A percentile compares a stretch with the other conserved stretches of the same genome.
phyloP scores from a whole-genome alignment of 2,888 invertebrate genomes.

The Rambutsinella grinnellia region DNA sequence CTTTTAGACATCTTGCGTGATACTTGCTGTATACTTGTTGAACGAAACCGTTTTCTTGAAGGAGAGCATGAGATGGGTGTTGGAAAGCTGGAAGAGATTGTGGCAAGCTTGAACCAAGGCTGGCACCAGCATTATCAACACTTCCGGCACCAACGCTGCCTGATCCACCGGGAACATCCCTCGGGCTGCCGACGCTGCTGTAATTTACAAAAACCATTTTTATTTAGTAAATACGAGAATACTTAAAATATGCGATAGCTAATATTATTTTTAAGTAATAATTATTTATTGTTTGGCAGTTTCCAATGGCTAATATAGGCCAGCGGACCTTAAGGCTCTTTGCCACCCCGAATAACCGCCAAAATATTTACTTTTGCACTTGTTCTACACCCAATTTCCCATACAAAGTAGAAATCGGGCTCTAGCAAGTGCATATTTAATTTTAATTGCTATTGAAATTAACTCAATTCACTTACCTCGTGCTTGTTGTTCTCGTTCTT shows the following conservation, averaged over 20 bases:
- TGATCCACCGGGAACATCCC: slow-evolving; percentile 69
- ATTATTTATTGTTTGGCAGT: slow-evolving; percentile 41
- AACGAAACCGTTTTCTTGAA: slow-evolving; percentile 97
- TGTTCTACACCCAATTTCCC: slow-evolving; percentile 55
- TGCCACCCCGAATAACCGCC: slow-evolving; percentile 54
- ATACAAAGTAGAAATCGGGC: slow-evolving; percentile 44
- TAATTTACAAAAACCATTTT: background rate
- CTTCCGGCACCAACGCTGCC: slow-evolving; percentile 12
- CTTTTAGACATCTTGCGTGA: slow-evolving; percentile 90
- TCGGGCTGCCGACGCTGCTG: slow-evolving; percentile 84
- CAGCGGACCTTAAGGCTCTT: slow-evolving; percentile 48
- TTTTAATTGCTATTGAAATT: background rate
- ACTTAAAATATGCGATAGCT: too few species aligned
- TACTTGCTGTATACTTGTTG: slow-evolving; percentile 98
- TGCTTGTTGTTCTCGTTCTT: slow-evolving; percentile 57
- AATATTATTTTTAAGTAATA: background rate
- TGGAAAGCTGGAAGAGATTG: slow-evolving; percentile 89
- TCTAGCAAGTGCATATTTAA: slow-evolving; percentile 53
- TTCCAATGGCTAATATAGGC: slow-evolving; percentile 50
- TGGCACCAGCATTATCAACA: slow-evolving; percentile 70
- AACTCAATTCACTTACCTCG: slow-evolving; percentile 45
- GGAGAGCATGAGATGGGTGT: slow-evolving; percentile 94
- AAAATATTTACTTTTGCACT: slow-evolving; percentile 45
- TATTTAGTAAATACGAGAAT: background rate
- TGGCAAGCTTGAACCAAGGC: slow-evolving; percentile 84